A percentile compares a stretch with the other conserved stretches of the same genome.
Evolutionary conservation across 2,797 vertebrate species (phyloP).

Genomic region (Crax fasciolata): DNA sequence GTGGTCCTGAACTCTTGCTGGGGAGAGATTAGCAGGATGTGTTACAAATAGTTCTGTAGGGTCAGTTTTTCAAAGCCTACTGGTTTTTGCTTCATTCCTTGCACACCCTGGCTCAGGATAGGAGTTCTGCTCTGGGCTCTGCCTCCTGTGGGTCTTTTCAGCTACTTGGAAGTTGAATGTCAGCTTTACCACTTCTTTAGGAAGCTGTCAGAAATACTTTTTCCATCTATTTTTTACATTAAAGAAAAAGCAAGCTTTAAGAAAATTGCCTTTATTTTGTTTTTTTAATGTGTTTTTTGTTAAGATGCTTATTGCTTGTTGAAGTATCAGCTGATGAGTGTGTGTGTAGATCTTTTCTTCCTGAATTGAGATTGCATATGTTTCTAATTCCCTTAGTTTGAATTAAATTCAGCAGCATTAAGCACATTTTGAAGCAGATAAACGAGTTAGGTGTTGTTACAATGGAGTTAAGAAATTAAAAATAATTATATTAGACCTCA

Average conservation of each 20-base stretch:
- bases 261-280: not conserved
- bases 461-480: not conserved
- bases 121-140: not conserved
- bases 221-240: not conserved
- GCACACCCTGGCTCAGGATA: not conserved
- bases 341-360: not conserved
- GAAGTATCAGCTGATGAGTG: not conserved
- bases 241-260: not conserved
- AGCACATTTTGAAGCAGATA: not conserved
- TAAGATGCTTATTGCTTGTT: not conserved
- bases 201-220: not conserved
- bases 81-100: not conserved
- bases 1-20: not conserved
- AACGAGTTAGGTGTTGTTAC: not conserved
- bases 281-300: not conserved
- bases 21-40: not conserved
- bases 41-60: not conserved
- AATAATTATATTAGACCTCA: not conserved
- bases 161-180: not conserved
- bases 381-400: not conserved
- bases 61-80: not conserved
- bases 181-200: not conserved
- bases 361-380: not conserved
- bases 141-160: not conserved
- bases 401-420: not conserved